A percentile compares a stretch with the other conserved stretches of the same genome.
Evolutionary conservation across 2,797 vertebrate genomes (phyloP).

Genomic region (Hybognathus amarus): DNA sequence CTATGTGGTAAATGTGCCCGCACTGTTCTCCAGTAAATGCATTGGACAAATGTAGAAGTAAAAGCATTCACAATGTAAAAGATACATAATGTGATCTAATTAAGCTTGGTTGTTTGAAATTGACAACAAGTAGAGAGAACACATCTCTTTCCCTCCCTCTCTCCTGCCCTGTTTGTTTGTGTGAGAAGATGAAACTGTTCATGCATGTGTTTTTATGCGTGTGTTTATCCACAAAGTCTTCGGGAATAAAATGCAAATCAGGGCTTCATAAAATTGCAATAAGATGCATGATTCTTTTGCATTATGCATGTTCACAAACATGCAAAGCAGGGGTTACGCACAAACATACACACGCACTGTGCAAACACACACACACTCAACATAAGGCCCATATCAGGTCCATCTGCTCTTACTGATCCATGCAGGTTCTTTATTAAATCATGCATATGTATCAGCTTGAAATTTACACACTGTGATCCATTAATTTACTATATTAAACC

Average conservation of each 20-base stretch:
- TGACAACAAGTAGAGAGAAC: constrained; percentile 18
- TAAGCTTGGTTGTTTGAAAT: neutral
- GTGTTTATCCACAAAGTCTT: constrained; percentile 60
- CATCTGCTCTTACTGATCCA: constrained; percentile 63
- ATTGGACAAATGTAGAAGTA: constrained; percentile 9
- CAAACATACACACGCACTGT: constrained; percentile 50
- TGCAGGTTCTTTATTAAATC: constrained; percentile 66
- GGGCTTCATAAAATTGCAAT: constrained; percentile 71
- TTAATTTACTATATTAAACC: constrained; percentile 79
- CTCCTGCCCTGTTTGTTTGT: neutral
- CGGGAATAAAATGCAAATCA: constrained; percentile 72
- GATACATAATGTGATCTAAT: neutral
- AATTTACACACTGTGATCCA: constrained; percentile 71
- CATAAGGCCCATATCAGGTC: constrained; percentile 61
- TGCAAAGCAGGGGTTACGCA: constrained; percentile 50
- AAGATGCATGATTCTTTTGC: constrained; percentile 62
- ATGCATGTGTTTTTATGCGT: constrained; percentile 27
- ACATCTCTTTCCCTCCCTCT: neutral
- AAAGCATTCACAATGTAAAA: constrained; percentile 10
- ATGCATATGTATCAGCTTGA: constrained; percentile 72
- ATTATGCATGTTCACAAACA: constrained; percentile 62
- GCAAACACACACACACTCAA: constrained; percentile 48
- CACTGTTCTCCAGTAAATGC: neutral
- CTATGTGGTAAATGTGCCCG: constrained; percentile 28
- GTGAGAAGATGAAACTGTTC: constrained; percentile 2